phyloP scores from a whole-genome alignment of 2,888 invertebrate genomes.

The Malacosoma neustria region DNA sequence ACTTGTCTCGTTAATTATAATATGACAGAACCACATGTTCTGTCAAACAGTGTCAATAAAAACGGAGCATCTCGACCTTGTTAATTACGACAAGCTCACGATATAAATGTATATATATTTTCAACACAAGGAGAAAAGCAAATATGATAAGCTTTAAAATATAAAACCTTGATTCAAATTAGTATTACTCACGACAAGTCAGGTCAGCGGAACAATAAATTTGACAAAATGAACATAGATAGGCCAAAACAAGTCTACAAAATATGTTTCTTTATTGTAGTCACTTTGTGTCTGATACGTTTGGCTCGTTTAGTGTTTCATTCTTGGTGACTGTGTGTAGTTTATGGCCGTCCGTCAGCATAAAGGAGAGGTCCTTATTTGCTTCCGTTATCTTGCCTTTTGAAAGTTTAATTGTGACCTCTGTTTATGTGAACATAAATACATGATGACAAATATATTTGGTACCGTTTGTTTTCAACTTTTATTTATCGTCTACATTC shows the following conservation, averaged over 20 bases:
- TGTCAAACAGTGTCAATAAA: no score
- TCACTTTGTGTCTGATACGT: not conserved
- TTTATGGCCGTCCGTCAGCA: not conserved
- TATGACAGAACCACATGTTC: no score
- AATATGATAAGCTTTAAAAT: not conserved
- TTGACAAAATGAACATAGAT: not conserved
- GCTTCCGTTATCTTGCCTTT: not conserved
- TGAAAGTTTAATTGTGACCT: not conserved
- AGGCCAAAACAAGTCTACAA: not conserved
- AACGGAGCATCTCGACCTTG: no score
- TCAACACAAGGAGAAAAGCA: no score
- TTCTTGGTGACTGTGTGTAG: not conserved
- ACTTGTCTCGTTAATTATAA: no score
- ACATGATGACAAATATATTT: no score
- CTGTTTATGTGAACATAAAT: no score
- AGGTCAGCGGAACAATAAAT: not conserved
- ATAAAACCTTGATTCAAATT: not conserved
- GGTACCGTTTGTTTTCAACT: no score
- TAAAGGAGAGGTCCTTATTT: not conserved
- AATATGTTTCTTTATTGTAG: not conserved
- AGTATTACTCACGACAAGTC: not conserved
- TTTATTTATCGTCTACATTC: no score
- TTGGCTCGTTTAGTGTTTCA: not conserved
- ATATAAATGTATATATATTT: no score
- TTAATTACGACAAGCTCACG: no score